These are phyloP conservation scores for Agapornis canus DNA, from an alignment of 2,797 vertebrate genomes.

Conservation along the genomic window DNA sequence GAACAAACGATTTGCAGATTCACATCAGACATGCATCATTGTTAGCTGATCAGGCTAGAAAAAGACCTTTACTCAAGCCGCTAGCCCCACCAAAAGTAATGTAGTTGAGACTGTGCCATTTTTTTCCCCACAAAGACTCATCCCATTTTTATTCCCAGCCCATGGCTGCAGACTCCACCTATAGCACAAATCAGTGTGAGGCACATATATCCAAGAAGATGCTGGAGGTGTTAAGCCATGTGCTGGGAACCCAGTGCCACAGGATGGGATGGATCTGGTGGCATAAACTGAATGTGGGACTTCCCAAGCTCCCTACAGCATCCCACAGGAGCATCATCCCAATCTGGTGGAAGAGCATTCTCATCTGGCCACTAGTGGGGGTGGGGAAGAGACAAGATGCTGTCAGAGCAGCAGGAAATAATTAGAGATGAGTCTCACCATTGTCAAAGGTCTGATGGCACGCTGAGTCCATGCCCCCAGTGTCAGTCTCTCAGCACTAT, in stretches of 20 bases:
- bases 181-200: background rate
- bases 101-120: accelerated
- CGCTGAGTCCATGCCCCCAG: background rate
- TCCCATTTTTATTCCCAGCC: background rate
- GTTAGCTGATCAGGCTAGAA: background rate
- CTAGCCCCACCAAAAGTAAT: background rate
- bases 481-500: background rate
- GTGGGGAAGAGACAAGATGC: background rate
- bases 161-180: background rate
- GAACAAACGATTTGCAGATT: background rate
- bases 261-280: background rate
- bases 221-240: background rate
- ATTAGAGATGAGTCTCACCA: background rate
- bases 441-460: background rate
- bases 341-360: background rate
- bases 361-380: background rate
- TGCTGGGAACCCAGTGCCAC: background rate
- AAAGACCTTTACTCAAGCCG: background rate
- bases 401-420: background rate
- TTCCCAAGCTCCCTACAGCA: background rate
- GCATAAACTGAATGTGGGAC: background rate
- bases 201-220: background rate
- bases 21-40: background rate
- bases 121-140: background rate
- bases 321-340: background rate